These are phyloP conservation scores for Oscheius myriophilus DNA, from an alignment of 2,888 invertebrate species.

Conservation along the genomic window DNA sequence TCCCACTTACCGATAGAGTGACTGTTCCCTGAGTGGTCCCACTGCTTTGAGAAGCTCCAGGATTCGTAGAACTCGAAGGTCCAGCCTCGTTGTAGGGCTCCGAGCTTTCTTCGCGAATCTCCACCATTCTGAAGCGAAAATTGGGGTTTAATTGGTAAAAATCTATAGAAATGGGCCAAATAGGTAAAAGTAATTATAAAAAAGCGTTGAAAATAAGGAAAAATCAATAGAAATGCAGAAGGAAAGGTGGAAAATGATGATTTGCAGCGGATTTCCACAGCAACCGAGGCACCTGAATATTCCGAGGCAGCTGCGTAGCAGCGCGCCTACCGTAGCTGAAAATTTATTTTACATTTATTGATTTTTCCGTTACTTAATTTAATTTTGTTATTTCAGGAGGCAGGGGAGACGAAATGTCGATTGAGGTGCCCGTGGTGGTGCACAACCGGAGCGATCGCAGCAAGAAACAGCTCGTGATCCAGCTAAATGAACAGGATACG, in stretches of 20 bases:
- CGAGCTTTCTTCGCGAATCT: slow-evolving; percentile 57
- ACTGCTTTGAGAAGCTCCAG: slow-evolving; percentile 9
- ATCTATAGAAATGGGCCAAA: background rate
- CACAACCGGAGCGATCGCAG: slow-evolving; percentile 16
- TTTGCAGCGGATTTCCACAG: background rate
- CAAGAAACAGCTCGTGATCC: slow-evolving; percentile 1
- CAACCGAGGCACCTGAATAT: background rate
- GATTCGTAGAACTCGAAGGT: slow-evolving; percentile 12
- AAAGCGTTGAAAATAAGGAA: background rate
- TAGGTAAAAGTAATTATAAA: background rate
- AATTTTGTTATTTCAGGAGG: no score
- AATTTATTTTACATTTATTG: no score
- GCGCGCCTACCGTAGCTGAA: no score
- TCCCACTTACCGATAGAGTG: slow-evolving; percentile 17
- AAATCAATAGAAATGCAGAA: background rate
- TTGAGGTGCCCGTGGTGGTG: slow-evolving; percentile 14
- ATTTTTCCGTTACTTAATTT: no score
- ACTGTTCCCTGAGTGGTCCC: background rate
- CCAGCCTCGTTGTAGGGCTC: slow-evolving; percentile 31
- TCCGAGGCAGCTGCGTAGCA: background rate
- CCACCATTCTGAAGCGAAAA: slow-evolving; percentile 46
- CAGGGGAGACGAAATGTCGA: background rate
- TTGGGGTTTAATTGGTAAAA: background rate
- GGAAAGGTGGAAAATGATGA: background rate
- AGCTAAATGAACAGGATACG: slow-evolving; percentile 16